Base-by-base conservation (phyloP, 2,888 invertebrate genomes). In the Lycaena phlaeas region DNA sequence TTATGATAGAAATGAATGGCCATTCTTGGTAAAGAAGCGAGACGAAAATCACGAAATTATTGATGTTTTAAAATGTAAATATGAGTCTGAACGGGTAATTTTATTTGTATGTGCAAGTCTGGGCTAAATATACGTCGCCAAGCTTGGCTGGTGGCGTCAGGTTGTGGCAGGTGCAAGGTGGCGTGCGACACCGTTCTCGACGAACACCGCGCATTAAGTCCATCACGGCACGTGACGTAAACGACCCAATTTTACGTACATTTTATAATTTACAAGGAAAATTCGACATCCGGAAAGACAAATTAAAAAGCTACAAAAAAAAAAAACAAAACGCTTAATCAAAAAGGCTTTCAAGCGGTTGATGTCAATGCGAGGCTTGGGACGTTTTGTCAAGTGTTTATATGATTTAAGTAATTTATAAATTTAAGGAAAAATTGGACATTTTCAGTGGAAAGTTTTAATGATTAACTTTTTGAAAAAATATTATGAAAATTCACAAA, bases 161-260 rank as follows among this genome's bases (percentile, higher is more conserved):
- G 55, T 55, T 52, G 44, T 42, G 49, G 56, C 57, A 58, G 57
- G 58, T 57, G 54, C 36, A 43, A 42, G 40, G 48, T 41, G 49
- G 46, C 45, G 48, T 45, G 46, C 51, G 51, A 46, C 52, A 45
- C 43, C 41, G 48, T 48, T 46, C 44, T 38, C 42, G 15, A 37
- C 38, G 15, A 34, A 31, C 17, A 10, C 34, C 17, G 15, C 34
- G 39, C 15, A 18, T 14, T 22, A 7, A 17, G 12, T 11, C n/a
- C 25, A 22, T 15, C 22, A 28, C 39, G 22, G 30, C 36, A 27
- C 37, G 36, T 42, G 44, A 45, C 38, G 41, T 42, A 14, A 15
- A 25, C 39, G 39, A 39, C 39, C 29, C 25, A 26, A 39, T 30
- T 39, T 30, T 14, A 36, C 25, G 27, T 18, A 29, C 12, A 18